A percentile compares a stretch with the other conserved stretches of the same genome.
These are phyloP conservation scores for Taurulus bubalis DNA, from an alignment of 2,113 vertebrate species.

Conservation along the genomic window DNA sequence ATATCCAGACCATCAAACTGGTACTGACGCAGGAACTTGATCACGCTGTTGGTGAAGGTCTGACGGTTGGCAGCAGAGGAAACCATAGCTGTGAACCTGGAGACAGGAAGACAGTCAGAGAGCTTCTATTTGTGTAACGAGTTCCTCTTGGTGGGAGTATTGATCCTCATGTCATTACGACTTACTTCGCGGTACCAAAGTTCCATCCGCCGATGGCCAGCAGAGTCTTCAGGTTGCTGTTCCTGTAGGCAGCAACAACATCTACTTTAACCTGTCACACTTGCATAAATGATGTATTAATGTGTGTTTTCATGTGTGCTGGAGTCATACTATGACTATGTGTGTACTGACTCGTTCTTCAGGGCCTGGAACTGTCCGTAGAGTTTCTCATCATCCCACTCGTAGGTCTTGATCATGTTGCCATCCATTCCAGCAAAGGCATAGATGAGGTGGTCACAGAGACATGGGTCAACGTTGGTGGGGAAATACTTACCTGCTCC, in stretches of 20 bases:
- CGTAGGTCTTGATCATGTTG: constrained; percentile 74
- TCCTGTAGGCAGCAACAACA: constrained; percentile 62
- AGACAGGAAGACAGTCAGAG: constrained; percentile 17
- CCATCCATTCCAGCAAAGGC: constrained; percentile 79
- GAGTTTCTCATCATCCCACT: constrained; percentile 79
- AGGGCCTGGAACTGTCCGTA: constrained; percentile 78
- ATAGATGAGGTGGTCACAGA: constrained; percentile 82
- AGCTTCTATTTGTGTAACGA: background rate
- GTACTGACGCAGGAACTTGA: constrained; percentile 74
- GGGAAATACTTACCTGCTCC: constrained; percentile 80
- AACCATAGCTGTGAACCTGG: constrained; percentile 79
- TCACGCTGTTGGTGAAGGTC: constrained; percentile 77
- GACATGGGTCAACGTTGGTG: constrained; percentile 78
- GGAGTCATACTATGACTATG: background rate
- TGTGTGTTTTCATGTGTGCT: background rate
- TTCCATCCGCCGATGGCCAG: constrained; percentile 82
- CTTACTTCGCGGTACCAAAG: constrained; percentile 82
- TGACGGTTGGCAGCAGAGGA: constrained; percentile 69
- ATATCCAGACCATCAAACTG: constrained; percentile 81
- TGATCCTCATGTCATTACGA: background rate
- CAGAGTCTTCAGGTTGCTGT: constrained; percentile 81
- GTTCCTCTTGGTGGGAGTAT: background rate
- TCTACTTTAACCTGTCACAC: background rate
- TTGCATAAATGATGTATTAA: background rate
- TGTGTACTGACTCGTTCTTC: constrained; percentile 77